Percentiles rank a stretch among this genome's conserved stretches.
phyloP scores from a whole-genome alignment of 2,888 invertebrate genomes.

The Leuctra nigra region DNA sequence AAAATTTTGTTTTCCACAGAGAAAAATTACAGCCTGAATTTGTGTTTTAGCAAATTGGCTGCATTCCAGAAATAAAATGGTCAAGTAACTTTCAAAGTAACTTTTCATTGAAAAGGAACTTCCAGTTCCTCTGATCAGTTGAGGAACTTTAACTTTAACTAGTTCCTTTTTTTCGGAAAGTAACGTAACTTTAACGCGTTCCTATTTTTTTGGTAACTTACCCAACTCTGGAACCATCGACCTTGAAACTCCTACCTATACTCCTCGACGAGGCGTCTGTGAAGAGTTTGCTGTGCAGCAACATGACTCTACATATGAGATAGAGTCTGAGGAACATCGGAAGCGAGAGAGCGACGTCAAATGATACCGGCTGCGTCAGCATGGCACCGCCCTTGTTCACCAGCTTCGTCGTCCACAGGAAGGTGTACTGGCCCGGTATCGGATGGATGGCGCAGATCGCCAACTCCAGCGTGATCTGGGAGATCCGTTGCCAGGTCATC shows the following conservation, averaged over 20 bases:
- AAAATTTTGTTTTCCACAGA: no score
- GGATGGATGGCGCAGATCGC: constrained; percentile 97
- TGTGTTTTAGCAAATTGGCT: no score
- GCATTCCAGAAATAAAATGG: no score
- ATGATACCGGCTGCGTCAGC: constrained; percentile 67
- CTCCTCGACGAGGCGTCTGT: constrained; percentile 96
- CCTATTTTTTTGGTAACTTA: no score
- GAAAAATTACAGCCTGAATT: no score
- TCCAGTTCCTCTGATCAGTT: no score
- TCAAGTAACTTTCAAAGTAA: no score
- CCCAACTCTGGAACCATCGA: no score
- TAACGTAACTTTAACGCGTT: no score
- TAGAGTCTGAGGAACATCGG: constrained; percentile 99
- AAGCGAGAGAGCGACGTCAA: constrained; percentile 94
- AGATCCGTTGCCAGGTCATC: constrained; percentile 96
- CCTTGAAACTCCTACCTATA: constrained; percentile 36
- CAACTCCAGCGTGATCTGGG: constrained; percentile 87
- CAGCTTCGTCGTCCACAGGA: constrained; percentile 93
- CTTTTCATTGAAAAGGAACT: no score
- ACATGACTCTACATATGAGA: constrained; percentile 98
- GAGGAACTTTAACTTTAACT: no score
- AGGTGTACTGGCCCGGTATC: constrained; percentile 93
- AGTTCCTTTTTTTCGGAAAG: no score
- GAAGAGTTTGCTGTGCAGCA: constrained; percentile 98
- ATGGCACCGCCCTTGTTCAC: constrained; percentile 72